Base-by-base conservation (phyloP, 2,888 invertebrate genomes). In the Eilema caniola region DNA sequence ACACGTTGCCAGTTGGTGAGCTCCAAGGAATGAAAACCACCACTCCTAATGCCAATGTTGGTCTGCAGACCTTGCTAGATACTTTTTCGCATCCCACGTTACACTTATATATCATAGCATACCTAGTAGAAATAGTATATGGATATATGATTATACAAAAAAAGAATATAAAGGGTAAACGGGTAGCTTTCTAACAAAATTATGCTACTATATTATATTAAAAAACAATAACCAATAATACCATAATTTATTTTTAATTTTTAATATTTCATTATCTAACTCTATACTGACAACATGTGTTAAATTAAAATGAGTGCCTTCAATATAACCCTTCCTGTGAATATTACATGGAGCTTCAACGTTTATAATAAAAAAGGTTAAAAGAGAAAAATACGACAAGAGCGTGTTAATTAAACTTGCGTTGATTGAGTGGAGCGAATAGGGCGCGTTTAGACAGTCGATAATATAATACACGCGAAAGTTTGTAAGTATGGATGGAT, bases 371-470 rank as follows among this genome's bases (percentile, higher is more conserved):
- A 8, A n/a, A n/a, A n/a, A 1, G 20, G 53, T 53, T n/a, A n/a
- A n/a, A 53, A 53, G n/a, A 53, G 53, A 53, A 53, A 53, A 53
- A 53, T 53, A 3, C 53, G 53, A 20, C 5, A 7, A n/a, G 53
- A 53, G 53, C 20, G 1, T 10, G 20, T 53, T 53, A 53, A 53
- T 53, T n/a, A 53, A 53, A 53, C 20, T 53, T 53, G 20, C 8
- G 53, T 53, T 53, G 53, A 53, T 53, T 53, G 53, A 53, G 53
- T 53, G 53, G 53, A 53, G 53, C 53, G 53, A n/a, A 53, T 53
- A 53, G n/a, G 20, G 14, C 41, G 4, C 4, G 41, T 41, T 37
- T 37, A 37, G 37, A 37, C 37, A 37, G 12, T 12, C 37, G 12
- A 37, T 33, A n/a, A n/a, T n/a, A n/a, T n/a, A n/a, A n/a, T n/a